A percentile compares a stretch with the other conserved stretches of the same genome.
phyloP scores from a whole-genome alignment of 1,140 invertebrate genomes.

The Callitettix versicolor region DNA sequence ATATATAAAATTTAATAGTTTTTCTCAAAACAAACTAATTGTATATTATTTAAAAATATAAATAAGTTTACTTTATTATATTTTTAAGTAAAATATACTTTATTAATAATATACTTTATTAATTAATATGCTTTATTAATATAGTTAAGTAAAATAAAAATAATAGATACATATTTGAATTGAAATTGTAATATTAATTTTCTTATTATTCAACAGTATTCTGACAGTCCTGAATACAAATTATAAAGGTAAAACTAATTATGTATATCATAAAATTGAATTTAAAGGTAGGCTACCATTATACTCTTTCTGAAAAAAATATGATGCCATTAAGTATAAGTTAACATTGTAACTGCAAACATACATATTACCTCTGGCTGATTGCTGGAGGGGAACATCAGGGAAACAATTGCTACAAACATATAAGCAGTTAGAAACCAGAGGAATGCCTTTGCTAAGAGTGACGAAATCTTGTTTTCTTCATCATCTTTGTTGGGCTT shows the following conservation, averaged over 20 bases:
- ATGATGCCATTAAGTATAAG: too few relatives aligned
- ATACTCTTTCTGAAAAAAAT: too few relatives aligned
- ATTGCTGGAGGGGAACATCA: constrained; percentile 56
- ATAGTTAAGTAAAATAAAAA: not conserved
- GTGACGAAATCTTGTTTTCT: constrained; percentile 50
- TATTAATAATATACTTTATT: constrained; percentile 1
- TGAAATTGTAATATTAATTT: too few relatives aligned
- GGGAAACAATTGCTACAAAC: constrained; percentile 54
- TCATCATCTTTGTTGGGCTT: constrained; percentile 34
- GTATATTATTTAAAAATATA: not conserved
- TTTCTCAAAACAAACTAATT: not conserved
- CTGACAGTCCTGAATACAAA: too few relatives aligned
- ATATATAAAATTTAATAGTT: not conserved
- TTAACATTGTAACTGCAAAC: not conserved
- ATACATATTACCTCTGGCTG: constrained; percentile 50
- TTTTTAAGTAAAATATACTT: not conserved
- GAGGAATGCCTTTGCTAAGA: constrained; percentile 58
- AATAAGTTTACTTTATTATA: too few relatives aligned
- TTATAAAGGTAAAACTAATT: too few relatives aligned
- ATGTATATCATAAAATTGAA: too few relatives aligned
- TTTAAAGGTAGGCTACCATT: too few relatives aligned
- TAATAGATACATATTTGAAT: constrained; percentile 3
- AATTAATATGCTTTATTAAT: not conserved
- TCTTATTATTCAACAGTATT: too few relatives aligned
- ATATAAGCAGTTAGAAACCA: constrained; percentile 67